Base-by-base conservation (phyloP, 2,888 invertebrate species). In the Apodemia mormo region DNA sequence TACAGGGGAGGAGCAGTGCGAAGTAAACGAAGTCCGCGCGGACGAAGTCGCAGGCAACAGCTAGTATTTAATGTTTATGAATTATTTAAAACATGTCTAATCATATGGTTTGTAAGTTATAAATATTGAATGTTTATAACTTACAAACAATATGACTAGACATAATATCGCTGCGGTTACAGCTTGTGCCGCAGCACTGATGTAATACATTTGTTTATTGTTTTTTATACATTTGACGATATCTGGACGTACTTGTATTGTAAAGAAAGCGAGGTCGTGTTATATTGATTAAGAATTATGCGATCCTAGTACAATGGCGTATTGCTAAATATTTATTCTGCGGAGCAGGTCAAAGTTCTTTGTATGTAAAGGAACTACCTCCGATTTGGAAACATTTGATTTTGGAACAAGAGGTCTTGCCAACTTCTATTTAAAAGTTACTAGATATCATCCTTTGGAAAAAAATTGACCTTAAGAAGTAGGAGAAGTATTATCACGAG, bases 281-380 rank as follows among this genome's bases (percentile, higher is more conserved):
- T 61, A 61, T 61, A 61, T 61, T 61, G 61, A 61, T 61, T 61
- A 61, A 61, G 61, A 61, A 61, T 61, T 61, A 61, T 61, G 61
- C 61, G 61, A 14, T 61, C 61, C 61, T 61, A 61, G 61, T 33
- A 61, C 61, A 61, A 61, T 61, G 61, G 61, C 10, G 33, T 49
- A 49, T 45, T 40, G 33, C 58, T 37, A 71, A 68, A 73, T 79
- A 65, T 73, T 76, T 75, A 80, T 80, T 75, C 61, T 61, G 33
- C 33, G 14, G 14, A 49, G 33, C 61, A 61, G 33, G 61, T 61
- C 61, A 61, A 61, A 61, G 61, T 61, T 61, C 61, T 61, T 61
- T 61, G 61, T 58, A 22, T 58, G 58, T 58, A 29, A 10, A 58
- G 10, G n/a, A 58, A 14, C 45, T 45, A 45, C 10, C 45, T 45